Evolutionary conservation across 2,888 invertebrate species (phyloP).

Genomic region (Lordiphosa andalusiaca): DNA sequence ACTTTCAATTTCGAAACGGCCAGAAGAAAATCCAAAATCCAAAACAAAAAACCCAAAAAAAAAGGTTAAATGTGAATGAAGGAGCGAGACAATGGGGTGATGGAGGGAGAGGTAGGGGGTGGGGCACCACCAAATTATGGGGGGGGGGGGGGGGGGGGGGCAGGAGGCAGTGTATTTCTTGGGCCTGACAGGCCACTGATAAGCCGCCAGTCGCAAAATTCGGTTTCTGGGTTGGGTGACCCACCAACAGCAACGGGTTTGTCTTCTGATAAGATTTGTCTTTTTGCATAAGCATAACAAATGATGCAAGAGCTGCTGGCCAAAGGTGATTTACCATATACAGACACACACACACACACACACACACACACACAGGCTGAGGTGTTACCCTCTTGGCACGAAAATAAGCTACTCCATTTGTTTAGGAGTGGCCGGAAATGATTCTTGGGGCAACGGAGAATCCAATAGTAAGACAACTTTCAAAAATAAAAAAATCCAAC

Average conservation of each 20-base stretch:
- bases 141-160: too few relatives aligned
- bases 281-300: slow-evolving; percentile 54
- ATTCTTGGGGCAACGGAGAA: too few relatives aligned
- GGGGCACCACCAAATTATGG: slow-evolving; percentile 3
- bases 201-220: slow-evolving; percentile 39
- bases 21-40: slow-evolving; percentile 6
- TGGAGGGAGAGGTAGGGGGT: too few relatives aligned
- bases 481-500: too few relatives aligned
- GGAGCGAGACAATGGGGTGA: slow-evolving; percentile 27
- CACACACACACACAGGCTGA: too few relatives aligned
- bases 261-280: slow-evolving; percentile 51
- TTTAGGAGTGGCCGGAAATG: too few relatives aligned
- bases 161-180: slow-evolving; percentile 21
- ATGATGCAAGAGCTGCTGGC: slow-evolving; percentile 37
- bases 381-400: too few relatives aligned
- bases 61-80: slow-evolving; percentile 61
- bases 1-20: slow-evolving; percentile 67
- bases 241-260: slow-evolving; percentile 11
- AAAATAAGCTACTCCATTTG: too few relatives aligned
- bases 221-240: slow-evolving; percentile 43
- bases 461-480: too few relatives aligned
- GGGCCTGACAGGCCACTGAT: slow-evolving; percentile 62
- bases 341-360: too few relatives aligned
- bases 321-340: too few relatives aligned
- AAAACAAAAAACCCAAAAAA: slow-evolving; percentile 25